Evolutionary conservation across 1,140 invertebrate genomes (phyloP).

Genomic region (Eriosoma lanigerum): DNA sequence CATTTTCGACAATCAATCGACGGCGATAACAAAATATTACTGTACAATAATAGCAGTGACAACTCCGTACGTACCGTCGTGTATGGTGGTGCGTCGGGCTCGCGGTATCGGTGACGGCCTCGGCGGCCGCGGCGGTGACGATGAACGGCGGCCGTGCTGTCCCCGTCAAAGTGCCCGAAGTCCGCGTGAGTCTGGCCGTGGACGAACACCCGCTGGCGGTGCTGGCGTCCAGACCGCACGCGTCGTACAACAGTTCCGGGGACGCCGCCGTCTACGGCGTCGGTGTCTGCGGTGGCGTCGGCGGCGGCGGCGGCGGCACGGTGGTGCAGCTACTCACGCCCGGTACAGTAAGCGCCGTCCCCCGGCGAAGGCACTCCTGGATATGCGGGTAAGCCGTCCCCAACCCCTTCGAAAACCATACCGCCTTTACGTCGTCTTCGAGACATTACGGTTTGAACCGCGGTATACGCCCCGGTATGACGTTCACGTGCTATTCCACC

Average conservation of each 20-base stretch:
- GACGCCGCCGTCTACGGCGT: background rate
- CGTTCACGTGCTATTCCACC: no score
- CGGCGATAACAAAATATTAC: no score
- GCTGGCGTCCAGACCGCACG: background rate
- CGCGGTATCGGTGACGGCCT: background rate
- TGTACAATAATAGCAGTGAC: no score
- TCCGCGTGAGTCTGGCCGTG: conserved; percentile 22
- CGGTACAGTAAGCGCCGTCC: conserved; percentile 46
- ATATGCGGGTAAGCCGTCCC: conserved; percentile 53
- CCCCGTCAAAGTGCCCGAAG: conserved; percentile 19
- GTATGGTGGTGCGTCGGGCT: background rate
- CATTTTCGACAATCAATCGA: no score
- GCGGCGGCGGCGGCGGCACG: background rate
- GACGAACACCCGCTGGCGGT: background rate
- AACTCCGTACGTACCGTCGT: no score
- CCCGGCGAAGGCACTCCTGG: conserved; percentile 55
- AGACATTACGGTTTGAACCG: no score
- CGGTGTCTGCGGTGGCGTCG: background rate
- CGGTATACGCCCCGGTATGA: no score
- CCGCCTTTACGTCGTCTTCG: no score
- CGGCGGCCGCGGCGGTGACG: background rate
- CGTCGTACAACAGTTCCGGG: background rate
- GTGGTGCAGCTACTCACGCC: conserved; percentile 52
- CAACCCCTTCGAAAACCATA: no score
- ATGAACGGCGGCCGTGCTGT: background rate